Evolutionary conservation across 2,888 invertebrate species (phyloP).

Genomic region (Drosophila kanekoi): DNA sequence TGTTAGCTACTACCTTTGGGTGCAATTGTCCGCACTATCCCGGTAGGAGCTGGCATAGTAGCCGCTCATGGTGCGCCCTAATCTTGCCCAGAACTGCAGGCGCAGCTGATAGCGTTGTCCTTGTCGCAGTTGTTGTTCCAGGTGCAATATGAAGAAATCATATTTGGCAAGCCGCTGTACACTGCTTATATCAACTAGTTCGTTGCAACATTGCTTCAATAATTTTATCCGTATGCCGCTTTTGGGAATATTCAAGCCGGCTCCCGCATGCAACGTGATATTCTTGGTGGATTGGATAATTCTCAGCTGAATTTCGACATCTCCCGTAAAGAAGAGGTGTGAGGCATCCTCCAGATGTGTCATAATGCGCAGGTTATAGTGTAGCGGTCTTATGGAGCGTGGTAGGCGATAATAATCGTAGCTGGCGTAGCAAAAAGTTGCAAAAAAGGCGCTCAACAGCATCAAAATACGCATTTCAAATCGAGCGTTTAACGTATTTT

Average conservation of each 20-base stretch:
- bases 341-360: conserved; percentile 83
- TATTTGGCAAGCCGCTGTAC: conserved; percentile 85
- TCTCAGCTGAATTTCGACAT: conserved; percentile 83
- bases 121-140: conserved; percentile 85
- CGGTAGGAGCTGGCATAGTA: conserved; percentile 89
- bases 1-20: not conserved
- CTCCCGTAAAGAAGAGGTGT: conserved; percentile 83
- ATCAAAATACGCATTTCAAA: conserved; percentile 33
- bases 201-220: conserved; percentile 1
- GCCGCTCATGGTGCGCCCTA: conserved; percentile 88
- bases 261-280: conserved; percentile 88
- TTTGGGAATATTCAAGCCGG: conserved; percentile 17
- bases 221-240: conserved; percentile 9
- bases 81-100: conserved; percentile 87
- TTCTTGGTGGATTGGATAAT: conserved; percentile 86
- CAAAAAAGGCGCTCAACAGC: conserved; percentile 13
- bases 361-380: conserved; percentile 84
- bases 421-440: conserved; percentile 24
- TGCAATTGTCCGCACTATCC: conserved; percentile 84
- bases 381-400: conserved; percentile 82
- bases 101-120: conserved; percentile 86
- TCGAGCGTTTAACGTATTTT: not conserved
- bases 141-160: conserved; percentile 87
- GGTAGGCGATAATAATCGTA: conserved; percentile 83
- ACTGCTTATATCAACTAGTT: conserved; percentile 70